phyloP scores from a whole-genome alignment of 2,797 vertebrate species.

The Rhinella marina region DNA sequence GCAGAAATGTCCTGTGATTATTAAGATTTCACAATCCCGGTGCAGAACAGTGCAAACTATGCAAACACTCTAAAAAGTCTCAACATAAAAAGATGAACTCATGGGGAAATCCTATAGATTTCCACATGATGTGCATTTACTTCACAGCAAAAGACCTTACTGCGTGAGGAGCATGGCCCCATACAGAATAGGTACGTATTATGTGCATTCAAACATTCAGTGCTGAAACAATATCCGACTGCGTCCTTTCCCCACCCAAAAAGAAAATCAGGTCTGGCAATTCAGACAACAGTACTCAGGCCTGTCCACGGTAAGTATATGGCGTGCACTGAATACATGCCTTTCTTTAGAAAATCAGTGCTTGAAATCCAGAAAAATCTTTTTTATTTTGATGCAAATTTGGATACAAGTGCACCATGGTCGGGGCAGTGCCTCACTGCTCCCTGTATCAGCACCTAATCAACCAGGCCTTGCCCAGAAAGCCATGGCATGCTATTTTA shows the following conservation, averaged over 20 bases:
- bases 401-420: no score
- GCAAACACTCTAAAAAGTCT: not conserved
- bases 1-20: not conserved
- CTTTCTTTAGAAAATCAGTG: no score
- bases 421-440: no score
- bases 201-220: not conserved
- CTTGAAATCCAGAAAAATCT: no score
- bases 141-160: not conserved
- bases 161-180: not conserved
- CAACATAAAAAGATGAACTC: not conserved
- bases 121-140: conserved; percentile 1
- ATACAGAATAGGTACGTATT: not conserved
- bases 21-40: no score
- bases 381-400: no score
- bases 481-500: no score
- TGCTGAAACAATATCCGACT: not conserved
- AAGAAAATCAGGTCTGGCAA: not conserved
- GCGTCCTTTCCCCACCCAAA: not conserved
- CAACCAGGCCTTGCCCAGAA: no score
- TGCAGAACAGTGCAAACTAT: not conserved
- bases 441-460: no score
- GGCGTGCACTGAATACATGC: no score
- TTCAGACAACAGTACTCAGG: no score
- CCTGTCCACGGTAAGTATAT: no score
- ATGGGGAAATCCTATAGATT: not conserved